A percentile compares a stretch with the other conserved stretches of the same genome.
These are phyloP conservation scores for Netelia virgata DNA, from an alignment of 2,888 invertebrate genomes.

Conservation along the genomic window DNA sequence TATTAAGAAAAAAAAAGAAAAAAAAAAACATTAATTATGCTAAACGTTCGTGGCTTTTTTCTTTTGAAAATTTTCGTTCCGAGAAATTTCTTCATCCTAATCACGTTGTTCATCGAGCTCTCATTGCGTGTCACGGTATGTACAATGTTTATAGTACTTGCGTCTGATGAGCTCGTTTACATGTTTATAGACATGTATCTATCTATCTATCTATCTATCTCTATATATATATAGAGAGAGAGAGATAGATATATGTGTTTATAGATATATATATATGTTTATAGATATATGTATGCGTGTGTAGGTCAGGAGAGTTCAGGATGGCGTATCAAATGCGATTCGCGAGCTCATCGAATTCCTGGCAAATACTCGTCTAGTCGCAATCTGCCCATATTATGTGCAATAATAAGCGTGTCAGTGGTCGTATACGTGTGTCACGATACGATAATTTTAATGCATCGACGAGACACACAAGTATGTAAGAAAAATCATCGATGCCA, in stretches of 20 bases:
- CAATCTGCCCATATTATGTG: neutral
- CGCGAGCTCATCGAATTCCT: conserved; percentile 27
- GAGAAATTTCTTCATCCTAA: neutral
- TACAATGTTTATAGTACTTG: conserved; percentile 18
- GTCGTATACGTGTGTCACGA: conserved; percentile 32
- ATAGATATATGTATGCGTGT: neutral
- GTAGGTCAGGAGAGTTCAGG: conserved; percentile 56
- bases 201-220: no score
- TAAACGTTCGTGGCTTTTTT: no score
- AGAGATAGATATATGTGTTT: no score
- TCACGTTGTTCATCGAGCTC: neutral
- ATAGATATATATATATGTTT: neutral
- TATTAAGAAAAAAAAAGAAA: no score
- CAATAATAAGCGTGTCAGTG: conserved; percentile 33
- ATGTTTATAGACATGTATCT: no score
- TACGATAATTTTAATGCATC: conserved; percentile 18
- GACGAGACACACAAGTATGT: neutral
- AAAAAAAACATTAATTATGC: no score
- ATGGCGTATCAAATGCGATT: conserved; percentile 3
- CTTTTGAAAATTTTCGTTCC: neutral
- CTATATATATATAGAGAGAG: no score
- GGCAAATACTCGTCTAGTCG: conserved; percentile 26
- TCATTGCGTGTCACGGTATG: neutral
- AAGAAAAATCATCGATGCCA: neutral
- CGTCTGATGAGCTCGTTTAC: neutral